Evolutionary conservation across 2,113 vertebrate species (phyloP).

Genomic region (Cavia aperea): DNA sequence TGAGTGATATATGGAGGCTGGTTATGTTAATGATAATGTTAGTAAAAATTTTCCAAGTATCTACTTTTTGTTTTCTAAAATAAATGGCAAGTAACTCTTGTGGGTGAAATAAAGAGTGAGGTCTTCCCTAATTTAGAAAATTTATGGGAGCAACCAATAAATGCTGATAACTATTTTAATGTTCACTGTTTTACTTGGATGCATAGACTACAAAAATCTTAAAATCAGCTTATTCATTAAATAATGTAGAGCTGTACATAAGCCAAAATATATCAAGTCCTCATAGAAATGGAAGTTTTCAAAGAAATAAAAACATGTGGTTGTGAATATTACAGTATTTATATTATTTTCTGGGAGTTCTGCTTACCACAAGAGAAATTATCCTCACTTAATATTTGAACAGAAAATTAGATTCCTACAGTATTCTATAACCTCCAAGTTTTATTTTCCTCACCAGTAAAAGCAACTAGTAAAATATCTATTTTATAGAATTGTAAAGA

Average conservation of each 20-base stretch:
- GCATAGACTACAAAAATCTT: not conserved
- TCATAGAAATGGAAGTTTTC: not conserved
- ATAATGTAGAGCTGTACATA: not conserved
- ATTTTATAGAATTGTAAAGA: not conserved
- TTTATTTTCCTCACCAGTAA: not conserved
- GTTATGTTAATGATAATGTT: not conserved
- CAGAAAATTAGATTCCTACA: not conserved
- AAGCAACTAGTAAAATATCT: not conserved
- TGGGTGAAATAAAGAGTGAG: not conserved
- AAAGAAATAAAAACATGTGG: not conserved
- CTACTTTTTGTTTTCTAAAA: constrained; percentile 8
- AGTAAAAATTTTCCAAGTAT: not conserved
- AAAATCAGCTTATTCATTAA: not conserved
- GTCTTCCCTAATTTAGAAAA: not conserved
- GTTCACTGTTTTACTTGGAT: not conserved
- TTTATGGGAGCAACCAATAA: not conserved
- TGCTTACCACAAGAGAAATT: not conserved
- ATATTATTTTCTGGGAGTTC: not conserved
- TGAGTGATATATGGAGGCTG: not conserved
- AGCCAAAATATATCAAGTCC: not conserved
- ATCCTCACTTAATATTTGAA: not conserved
- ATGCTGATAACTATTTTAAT: not conserved
- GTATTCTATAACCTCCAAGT: not conserved
- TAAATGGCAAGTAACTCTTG: not conserved
- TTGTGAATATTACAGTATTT: not conserved